Evolutionary conservation across 2,113 vertebrate genomes (phyloP).

Genomic region (Cavia aperea): DNA sequence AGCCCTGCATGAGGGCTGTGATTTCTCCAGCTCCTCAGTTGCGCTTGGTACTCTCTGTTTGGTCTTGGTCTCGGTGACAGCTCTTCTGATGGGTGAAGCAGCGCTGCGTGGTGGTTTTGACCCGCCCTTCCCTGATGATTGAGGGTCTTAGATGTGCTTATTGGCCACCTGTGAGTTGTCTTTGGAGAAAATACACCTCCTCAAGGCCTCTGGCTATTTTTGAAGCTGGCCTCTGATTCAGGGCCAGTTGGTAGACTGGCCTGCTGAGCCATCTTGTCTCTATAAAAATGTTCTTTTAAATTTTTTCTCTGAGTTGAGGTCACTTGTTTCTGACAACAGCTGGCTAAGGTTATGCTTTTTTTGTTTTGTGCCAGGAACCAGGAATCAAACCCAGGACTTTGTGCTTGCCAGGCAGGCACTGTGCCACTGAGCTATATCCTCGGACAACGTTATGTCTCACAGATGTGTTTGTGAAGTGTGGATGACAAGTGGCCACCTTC

Average conservation of each 20-base stretch:
- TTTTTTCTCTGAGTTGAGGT: not conserved
- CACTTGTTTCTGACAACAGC: no score
- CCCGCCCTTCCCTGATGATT: not conserved
- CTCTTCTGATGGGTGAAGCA: not conserved
- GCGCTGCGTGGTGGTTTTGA: not conserved
- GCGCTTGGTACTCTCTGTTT: not conserved
- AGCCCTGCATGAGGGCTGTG: not conserved
- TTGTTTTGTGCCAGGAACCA: no score
- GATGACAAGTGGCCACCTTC: rapidly evolving
- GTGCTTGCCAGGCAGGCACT: no score
- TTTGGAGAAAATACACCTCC: not conserved
- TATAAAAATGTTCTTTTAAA: not conserved
- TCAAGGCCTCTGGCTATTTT: not conserved
- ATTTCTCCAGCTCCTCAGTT: not conserved
- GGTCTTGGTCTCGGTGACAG: not conserved
- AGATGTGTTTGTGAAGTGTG: not conserved
- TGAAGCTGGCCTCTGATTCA: not conserved
- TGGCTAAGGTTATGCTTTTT: no score
- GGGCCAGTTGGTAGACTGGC: not conserved
- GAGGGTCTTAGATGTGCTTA: not conserved
- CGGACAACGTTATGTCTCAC: no score
- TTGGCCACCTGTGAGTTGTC: not conserved
- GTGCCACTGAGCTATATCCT: no score
- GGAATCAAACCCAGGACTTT: no score
- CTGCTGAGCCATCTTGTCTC: not conserved